These are phyloP conservation scores for Drosophila merina DNA, from an alignment of 2,888 invertebrate genomes.

Conservation along the genomic window DNA sequence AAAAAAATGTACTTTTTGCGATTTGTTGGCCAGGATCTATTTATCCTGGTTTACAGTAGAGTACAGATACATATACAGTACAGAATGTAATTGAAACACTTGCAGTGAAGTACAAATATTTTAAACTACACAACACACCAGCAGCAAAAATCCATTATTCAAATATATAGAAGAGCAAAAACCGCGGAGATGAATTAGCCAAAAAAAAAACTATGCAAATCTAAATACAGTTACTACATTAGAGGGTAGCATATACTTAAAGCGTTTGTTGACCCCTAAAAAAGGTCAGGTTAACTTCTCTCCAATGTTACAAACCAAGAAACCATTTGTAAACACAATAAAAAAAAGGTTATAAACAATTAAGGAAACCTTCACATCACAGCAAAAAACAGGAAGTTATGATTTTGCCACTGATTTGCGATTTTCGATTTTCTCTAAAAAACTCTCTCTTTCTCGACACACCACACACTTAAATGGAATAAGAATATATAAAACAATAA, in stretches of 20 bases:
- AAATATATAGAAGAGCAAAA: slow-evolving; percentile 42
- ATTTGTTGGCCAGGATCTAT: no score
- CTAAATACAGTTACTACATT: slow-evolving; percentile 67
- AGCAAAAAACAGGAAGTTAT: slow-evolving; percentile 22
- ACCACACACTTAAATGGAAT: slow-evolving; percentile 63
- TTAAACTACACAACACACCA: slow-evolving; percentile 46
- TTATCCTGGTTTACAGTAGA: no score
- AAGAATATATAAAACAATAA: slow-evolving; percentile 77
- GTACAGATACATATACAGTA: slow-evolving; percentile 6
- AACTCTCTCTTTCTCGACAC: slow-evolving; percentile 52
- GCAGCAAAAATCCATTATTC: slow-evolving; percentile 16
- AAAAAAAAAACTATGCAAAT: slow-evolving; percentile 50
- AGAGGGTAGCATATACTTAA: slow-evolving; percentile 54
- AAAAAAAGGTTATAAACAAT: slow-evolving; percentile 53
- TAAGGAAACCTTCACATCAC: slow-evolving; percentile 63
- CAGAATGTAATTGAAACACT: slow-evolving; percentile 70
- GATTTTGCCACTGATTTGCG: slow-evolving; percentile 48
- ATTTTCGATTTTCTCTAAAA: slow-evolving; percentile 42
- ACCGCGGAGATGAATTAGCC: slow-evolving; percentile 68
- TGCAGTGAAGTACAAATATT: slow-evolving; percentile 82
- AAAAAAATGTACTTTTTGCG: no score
- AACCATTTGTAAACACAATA: slow-evolving; percentile 35
- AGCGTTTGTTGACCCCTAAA: slow-evolving; percentile 18
- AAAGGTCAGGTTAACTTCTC: not conserved
- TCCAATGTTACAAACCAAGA: slow-evolving; percentile 24